These are phyloP conservation scores for Adelosebastes latens DNA, from an alignment of 2,797 vertebrate species.

Conservation along the genomic window DNA sequence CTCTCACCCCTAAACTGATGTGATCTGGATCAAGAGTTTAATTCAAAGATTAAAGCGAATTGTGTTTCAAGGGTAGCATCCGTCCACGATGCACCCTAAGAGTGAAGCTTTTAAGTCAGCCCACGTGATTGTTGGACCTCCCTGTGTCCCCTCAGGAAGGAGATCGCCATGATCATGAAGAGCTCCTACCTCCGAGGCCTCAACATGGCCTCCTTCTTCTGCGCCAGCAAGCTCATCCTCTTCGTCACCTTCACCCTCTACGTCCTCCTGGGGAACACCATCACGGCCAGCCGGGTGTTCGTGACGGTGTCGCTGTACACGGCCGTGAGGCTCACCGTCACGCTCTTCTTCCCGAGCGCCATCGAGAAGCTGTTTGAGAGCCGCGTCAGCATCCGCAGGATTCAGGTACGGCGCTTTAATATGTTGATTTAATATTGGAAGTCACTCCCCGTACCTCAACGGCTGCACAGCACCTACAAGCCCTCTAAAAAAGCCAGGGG, in stretches of 20 bases:
- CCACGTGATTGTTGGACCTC: neutral
- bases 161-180: slow-evolving; percentile 90
- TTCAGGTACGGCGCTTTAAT: slow-evolving; percentile 85
- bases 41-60: neutral
- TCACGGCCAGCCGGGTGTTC: slow-evolving; percentile 91
- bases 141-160: slow-evolving; percentile 82
- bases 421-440: rapidly evolving
- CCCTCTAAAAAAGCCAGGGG: too few species aligned
- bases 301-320: slow-evolving; percentile 90
- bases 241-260: slow-evolving; percentile 93
- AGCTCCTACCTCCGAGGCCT: slow-evolving; percentile 94
- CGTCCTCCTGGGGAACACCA: slow-evolving; percentile 87
- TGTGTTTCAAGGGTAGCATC: neutral
- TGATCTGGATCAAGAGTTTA: neutral
- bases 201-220: slow-evolving; percentile 94
- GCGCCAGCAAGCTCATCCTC: slow-evolving; percentile 92
- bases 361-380: slow-evolving; percentile 90
- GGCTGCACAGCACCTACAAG: too few species aligned
- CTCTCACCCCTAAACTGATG: neutral
- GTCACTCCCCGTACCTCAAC: too few species aligned
- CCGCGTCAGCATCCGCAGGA: slow-evolving; percentile 89
- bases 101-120: neutral
- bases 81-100: neutral
- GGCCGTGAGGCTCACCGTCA: slow-evolving; percentile 90
- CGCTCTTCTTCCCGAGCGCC: slow-evolving; percentile 93